phyloP scores from a whole-genome alignment of 2,888 invertebrate species.

The Keiferia lycopersicella region DNA sequence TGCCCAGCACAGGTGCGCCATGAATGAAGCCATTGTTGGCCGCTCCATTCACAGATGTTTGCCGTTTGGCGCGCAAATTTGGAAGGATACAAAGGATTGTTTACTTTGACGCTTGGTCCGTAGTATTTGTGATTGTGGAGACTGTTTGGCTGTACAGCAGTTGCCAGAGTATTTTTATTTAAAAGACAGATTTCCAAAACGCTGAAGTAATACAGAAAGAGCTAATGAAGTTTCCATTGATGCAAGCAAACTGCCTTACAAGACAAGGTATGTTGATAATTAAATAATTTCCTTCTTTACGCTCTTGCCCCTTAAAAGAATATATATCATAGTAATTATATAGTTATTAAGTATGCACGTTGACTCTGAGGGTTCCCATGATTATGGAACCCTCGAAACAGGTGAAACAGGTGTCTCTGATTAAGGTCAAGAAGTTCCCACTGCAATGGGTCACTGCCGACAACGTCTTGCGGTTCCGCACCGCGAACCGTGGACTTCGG shows the following conservation, averaged over 20 bases:
- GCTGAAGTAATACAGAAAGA: too few relatives aligned
- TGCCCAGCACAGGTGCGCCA: constrained; percentile 73
- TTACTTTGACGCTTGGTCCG: constrained; percentile 48
- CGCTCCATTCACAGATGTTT: constrained; percentile 70
- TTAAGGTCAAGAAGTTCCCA: constrained; percentile 79
- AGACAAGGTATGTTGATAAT: too few relatives aligned
- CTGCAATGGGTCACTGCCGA: constrained; percentile 64
- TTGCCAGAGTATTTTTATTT: too few relatives aligned
- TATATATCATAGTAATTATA: constrained; percentile 2
- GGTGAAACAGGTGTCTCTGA: constrained; percentile 73
- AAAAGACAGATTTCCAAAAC: too few relatives aligned
- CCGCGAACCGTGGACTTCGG: constrained; percentile 65
- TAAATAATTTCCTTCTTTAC: neutral
- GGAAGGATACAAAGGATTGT: constrained; percentile 61
- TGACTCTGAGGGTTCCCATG: constrained; percentile 62
- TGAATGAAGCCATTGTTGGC: constrained; percentile 70
- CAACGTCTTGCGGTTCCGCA: constrained; percentile 46
- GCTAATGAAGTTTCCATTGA: neutral
- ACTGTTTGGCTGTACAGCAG: neutral
- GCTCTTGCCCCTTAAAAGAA: neutral
- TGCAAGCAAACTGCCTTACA: too few relatives aligned
- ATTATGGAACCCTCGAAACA: constrained; percentile 70
- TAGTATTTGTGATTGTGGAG: neutral
- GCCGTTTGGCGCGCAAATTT: constrained; percentile 71
- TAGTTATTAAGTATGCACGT: constrained; percentile 32